Evolutionary conservation across 2,113 vertebrate genomes (phyloP).

Genomic region (Forbesichthys papilliferus): DNA sequence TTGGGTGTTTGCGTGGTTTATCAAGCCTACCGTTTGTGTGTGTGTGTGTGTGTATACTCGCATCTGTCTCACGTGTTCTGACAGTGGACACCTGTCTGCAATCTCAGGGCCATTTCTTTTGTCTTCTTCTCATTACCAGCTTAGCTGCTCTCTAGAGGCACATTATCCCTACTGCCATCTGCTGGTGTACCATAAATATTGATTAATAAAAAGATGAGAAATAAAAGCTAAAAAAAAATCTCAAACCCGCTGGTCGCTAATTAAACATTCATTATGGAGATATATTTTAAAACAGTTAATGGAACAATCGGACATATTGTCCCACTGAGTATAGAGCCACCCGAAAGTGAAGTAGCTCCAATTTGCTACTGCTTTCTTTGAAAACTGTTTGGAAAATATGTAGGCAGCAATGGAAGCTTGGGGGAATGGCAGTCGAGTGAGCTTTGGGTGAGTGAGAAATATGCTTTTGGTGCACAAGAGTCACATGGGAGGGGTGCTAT

Average conservation of each 20-base stretch:
- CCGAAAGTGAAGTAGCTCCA: too few species aligned
- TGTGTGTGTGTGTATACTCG: slow-evolving; percentile 2
- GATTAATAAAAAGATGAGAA: slow-evolving; percentile 57
- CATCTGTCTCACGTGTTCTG: slow-evolving; percentile 31
- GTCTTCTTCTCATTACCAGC: slow-evolving; percentile 41
- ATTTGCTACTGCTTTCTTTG: too few species aligned
- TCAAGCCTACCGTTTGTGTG: slow-evolving; percentile 1
- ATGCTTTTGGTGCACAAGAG: too few species aligned
- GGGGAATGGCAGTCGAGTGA: too few species aligned
- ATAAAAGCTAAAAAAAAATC: not conserved
- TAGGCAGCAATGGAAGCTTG: too few species aligned
- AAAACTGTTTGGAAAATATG: too few species aligned
- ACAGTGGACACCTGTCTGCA: slow-evolving; percentile 69
- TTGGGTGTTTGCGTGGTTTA: not conserved
- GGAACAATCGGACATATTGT: too few species aligned
- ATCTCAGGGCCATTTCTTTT: slow-evolving; percentile 47
- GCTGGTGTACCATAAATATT: slow-evolving; percentile 58
- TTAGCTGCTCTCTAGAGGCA: slow-evolving; percentile 60
- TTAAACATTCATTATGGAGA: slow-evolving; percentile 50
- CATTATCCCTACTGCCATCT: slow-evolving; percentile 67
- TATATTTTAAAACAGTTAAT: too few species aligned
- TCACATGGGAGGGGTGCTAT: too few species aligned
- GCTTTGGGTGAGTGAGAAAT: too few species aligned
- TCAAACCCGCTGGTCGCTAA: slow-evolving; percentile 45
- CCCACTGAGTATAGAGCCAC: too few species aligned